Conservation (phyloP, 1,140 invertebrate genomes). For the Caenorhabditis brenneri region DNA sequence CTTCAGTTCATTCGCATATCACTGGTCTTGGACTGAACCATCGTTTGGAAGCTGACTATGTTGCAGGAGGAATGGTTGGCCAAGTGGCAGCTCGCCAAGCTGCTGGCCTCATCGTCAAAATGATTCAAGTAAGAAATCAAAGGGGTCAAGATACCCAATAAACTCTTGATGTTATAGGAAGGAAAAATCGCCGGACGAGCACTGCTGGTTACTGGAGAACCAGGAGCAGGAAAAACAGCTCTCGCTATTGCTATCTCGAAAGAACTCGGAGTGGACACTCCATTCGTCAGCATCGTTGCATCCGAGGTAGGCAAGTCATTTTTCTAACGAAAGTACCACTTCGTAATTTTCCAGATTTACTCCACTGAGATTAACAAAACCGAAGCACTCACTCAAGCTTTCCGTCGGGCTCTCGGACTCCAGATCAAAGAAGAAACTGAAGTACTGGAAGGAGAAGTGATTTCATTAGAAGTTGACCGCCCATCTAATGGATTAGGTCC, state of each 20-base stretch:
- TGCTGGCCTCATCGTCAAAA: slow-evolving; percentile 90
- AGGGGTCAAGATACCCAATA: too few species aligned
- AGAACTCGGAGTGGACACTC: slow-evolving; percentile 89
- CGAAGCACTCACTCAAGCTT: slow-evolving; percentile 93
- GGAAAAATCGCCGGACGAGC: slow-evolving; percentile 96
- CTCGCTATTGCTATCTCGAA: slow-evolving; percentile 80
- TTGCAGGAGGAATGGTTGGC: slow-evolving; percentile 97
- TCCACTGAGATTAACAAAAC: slow-evolving; percentile 99
- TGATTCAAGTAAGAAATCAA: slow-evolving; percentile 86
- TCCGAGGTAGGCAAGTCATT: slow-evolving; percentile 78
- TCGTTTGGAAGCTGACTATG: slow-evolving; percentile 84
- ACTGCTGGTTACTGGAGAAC: slow-evolving; percentile 92
- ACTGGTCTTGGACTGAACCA: slow-evolving; percentile 93
- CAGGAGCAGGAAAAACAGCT: slow-evolving; percentile 83
- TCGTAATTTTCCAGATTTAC: slow-evolving; percentile 77
- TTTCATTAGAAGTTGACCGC: slow-evolving; percentile 93
- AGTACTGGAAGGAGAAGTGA: slow-evolving; percentile 96
- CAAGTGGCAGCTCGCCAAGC: slow-evolving; percentile 88
- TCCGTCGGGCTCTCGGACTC: slow-evolving; percentile 95
- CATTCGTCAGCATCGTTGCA: slow-evolving; percentile 95
- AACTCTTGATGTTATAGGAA: too few species aligned
- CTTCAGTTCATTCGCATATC: slow-evolving; percentile 94
- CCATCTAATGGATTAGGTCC: slow-evolving; percentile 80
- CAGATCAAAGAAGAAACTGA: slow-evolving; percentile 83
- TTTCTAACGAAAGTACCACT: background rate